Evolutionary conservation across 1,140 invertebrate genomes (phyloP).

Genomic region (Asbolus verrucosus): DNA sequence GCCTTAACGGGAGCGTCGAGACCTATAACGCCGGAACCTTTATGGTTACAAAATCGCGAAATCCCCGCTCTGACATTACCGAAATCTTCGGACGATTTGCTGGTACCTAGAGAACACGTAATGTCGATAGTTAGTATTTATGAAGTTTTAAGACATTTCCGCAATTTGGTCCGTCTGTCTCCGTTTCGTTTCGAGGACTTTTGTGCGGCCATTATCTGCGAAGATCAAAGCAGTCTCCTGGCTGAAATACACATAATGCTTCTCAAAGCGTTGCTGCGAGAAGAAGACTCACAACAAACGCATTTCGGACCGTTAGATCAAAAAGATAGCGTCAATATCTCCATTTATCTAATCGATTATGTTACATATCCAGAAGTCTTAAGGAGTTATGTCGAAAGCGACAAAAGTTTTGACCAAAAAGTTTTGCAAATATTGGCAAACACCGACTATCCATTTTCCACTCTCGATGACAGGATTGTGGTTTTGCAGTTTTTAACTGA

Average conservation of each 20-base stretch:
- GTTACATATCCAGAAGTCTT: slow-evolving; percentile 96
- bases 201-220: slow-evolving; percentile 89
- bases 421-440: slow-evolving; percentile 77
- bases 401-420: slow-evolving; percentile 81
- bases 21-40: slow-evolving; percentile 85
- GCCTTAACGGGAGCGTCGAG: slow-evolving; percentile 67
- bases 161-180: slow-evolving; percentile 88
- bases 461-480: slow-evolving; percentile 83
- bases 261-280: slow-evolving; percentile 89
- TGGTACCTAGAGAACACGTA: slow-evolving; percentile 82
- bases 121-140: slow-evolving; percentile 89
- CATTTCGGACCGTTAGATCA: slow-evolving; percentile 95
- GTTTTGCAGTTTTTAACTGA: slow-evolving; percentile 93
- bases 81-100: slow-evolving; percentile 89
- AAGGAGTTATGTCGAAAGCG: slow-evolving; percentile 89
- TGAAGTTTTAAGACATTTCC: slow-evolving; percentile 93
- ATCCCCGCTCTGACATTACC: slow-evolving; percentile 84
- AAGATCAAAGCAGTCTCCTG: slow-evolving; percentile 91
- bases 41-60: slow-evolving; percentile 87
- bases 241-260: slow-evolving; percentile 94
- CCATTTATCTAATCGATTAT: slow-evolving; percentile 90
- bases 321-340: slow-evolving; percentile 96
- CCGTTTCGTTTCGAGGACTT: slow-evolving; percentile 97
- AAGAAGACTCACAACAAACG: slow-evolving; percentile 95
- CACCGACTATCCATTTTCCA: slow-evolving; percentile 91